phyloP scores from a whole-genome alignment of 2,888 invertebrate species.

The Drosophila affinis region DNA sequence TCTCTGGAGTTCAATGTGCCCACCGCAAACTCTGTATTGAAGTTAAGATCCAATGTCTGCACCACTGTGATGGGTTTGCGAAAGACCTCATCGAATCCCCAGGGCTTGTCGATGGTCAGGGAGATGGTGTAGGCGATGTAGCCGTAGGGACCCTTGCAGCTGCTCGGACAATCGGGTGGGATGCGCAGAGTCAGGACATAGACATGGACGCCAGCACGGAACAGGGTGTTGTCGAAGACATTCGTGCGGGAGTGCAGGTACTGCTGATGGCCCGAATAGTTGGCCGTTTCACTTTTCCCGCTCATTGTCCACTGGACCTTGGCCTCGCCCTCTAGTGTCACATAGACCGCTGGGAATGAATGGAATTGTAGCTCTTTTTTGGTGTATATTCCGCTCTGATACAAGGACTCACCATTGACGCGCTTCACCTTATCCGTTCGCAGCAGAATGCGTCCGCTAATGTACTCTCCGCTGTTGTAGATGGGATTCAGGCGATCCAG shows the following conservation, averaged over 20 bases:
- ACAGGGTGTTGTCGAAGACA: constrained; percentile 77
- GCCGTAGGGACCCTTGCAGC: constrained; percentile 90
- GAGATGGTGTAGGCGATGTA: constrained; percentile 91
- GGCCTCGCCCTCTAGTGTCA: constrained; percentile 81
- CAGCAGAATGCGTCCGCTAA: constrained; percentile 77
- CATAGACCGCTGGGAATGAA: constrained; percentile 72
- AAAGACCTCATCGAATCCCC: constrained; percentile 86
- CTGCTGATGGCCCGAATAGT: constrained; percentile 80
- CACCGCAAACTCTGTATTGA: constrained; percentile 88
- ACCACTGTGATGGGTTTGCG: constrained; percentile 88
- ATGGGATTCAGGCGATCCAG: constrained; percentile 79
- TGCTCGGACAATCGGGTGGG: constrained; percentile 87
- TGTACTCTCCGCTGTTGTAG: constrained; percentile 79
- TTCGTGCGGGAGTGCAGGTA: constrained; percentile 78
- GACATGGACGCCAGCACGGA: constrained; percentile 84
- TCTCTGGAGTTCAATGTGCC: constrained; percentile 51
- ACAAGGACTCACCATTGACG: constrained; percentile 71
- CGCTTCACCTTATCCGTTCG: constrained; percentile 79
- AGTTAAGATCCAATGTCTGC: constrained; percentile 91
- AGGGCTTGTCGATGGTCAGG: constrained; percentile 91
- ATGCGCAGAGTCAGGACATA: constrained; percentile 90
- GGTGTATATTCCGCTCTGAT: not conserved
- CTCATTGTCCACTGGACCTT: constrained; percentile 82
- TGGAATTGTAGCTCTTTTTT: not conserved
- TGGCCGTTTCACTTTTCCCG: constrained; percentile 79